phyloP scores from a whole-genome alignment of 1,140 invertebrate genomes.

The Coenobita brevimanus region DNA sequence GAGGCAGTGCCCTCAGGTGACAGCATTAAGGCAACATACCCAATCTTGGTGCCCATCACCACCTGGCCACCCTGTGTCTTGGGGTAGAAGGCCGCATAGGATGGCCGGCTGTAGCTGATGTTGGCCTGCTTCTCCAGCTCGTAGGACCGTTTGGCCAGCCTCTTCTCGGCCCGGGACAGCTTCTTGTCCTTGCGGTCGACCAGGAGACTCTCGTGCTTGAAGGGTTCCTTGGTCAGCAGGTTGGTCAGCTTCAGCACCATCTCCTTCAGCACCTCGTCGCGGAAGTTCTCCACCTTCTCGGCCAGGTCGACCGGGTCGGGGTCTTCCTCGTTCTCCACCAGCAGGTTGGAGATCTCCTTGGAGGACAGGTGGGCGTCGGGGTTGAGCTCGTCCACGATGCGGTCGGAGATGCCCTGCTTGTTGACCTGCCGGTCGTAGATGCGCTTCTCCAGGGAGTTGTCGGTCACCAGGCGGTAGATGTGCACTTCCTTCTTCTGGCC shows the following conservation, averaged over 20 bases:
- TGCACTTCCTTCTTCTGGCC: conserved; percentile 95
- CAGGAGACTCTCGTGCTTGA: conserved; percentile 96
- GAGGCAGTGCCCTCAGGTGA: too few relatives aligned
- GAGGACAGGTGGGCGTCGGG: conserved; percentile 95
- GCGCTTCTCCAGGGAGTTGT: conserved; percentile 97
- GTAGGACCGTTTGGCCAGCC: conserved; percentile 93
- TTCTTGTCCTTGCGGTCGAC: conserved; percentile 97
- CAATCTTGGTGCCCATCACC: conserved; percentile 68
- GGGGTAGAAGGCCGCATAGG: conserved; percentile 75
- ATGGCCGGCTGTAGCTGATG: conserved; percentile 76
- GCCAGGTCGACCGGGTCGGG: conserved; percentile 81
- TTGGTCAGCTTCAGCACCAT: conserved; percentile 81
- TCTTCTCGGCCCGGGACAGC: conserved; percentile 94
- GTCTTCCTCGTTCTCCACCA: conserved; percentile 92
- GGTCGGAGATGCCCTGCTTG: conserved; percentile 96
- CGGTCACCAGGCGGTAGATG: conserved; percentile 96
- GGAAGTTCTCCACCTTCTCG: conserved; percentile 82
- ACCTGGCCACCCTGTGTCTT: conserved; percentile 69
- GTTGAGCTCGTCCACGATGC: conserved; percentile 98
- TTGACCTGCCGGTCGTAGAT: conserved; percentile 98
- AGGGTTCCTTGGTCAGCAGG: conserved; percentile 85
- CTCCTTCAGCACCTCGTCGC: conserved; percentile 87
- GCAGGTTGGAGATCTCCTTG: conserved; percentile 95
- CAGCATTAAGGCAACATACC: conserved; percentile 37
- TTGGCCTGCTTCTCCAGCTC: conserved; percentile 92